phyloP scores from a whole-genome alignment of 53 echinoderm and acorn worm genomes.

The Mesocentrotus franciscanus region DNA sequence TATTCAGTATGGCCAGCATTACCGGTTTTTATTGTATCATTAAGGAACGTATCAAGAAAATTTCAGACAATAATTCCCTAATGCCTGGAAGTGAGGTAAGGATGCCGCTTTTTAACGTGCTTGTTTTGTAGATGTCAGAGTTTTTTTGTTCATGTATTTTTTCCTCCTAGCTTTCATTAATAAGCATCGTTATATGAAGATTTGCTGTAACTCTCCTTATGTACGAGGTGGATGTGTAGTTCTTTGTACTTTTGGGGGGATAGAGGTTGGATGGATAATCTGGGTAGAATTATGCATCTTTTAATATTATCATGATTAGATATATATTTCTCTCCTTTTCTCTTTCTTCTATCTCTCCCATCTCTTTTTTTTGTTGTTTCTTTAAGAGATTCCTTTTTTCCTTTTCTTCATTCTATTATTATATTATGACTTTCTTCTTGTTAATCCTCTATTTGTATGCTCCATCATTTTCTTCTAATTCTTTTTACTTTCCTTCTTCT shows the following conservation, averaged over 20 bases:
- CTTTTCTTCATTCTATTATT: background rate
- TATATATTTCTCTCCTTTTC: background rate
- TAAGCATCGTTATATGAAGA: background rate
- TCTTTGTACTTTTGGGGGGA: background rate
- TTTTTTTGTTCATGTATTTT: slow-evolving; percentile 54
- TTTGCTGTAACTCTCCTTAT: slow-evolving; percentile 25
- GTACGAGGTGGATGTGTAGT: slow-evolving; percentile 11
- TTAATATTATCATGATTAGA: background rate
- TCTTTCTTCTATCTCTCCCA: background rate
- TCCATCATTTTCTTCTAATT: background rate
- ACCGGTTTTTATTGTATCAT: background rate
- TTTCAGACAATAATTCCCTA: background rate
- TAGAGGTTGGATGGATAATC: background rate
- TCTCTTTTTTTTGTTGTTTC: background rate
- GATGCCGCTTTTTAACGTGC: slow-evolving; percentile 66
- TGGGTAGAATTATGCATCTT: background rate
- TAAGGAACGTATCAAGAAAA: background rate
- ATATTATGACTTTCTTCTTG: background rate
- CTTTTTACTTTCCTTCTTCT: background rate
- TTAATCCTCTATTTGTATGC: background rate
- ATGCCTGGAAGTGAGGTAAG: slow-evolving; percentile 46
- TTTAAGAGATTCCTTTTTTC: background rate
- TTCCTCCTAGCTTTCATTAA: slow-evolving; percentile 43
- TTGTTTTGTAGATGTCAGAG: slow-evolving; percentile 64
- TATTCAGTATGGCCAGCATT: background rate